Base-by-base conservation (phyloP, 2,797 vertebrate genomes). In the Thaleichthys pacificus region DNA sequence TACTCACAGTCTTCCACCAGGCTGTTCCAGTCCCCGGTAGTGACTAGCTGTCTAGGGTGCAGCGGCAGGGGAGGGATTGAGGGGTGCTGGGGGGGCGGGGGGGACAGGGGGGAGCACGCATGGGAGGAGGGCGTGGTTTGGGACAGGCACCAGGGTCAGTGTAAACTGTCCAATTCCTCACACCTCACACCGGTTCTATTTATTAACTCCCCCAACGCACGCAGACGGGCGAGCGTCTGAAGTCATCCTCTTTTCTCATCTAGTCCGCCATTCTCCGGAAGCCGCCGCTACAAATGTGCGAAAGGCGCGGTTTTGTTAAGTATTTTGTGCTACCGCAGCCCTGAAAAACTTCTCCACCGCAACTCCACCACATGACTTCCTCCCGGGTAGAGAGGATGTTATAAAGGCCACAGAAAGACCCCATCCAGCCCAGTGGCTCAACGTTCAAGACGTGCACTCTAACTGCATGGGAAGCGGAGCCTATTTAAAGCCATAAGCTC, bases 401-500 rank as follows among this genome's bases (percentile, higher is more conserved):
- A 35, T 22, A 71, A 58, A 7, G 70, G 73, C 69, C 66, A 64
- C 24, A 73, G 65, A 61, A 71, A 71, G 67, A 69, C 72, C 72
- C 61, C 75, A 7, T 19, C 17, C 60, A 32, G 32, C 74, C 69
- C 61, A 63, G 56, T 54, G 77, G 81, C 73, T 38, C 67, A 80
- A 84, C 56, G 80, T 86, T 87, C 76, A 79, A 84, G 82, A 76
- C 77, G 73, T 77, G 84, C 76, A 80, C 82, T 87, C 82, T 87
- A 92, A 88, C 83, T 86, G 78, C 86, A 88, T 74, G 89, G 80
- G 88, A 86, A 26, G 83, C 78, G 38, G 3, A 14, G 65, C 85
- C 91, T 93, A 93, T 93, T 93, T 93, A 91, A 91, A 92, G 89
- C 81, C 0, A 51, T 75, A 83, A 82, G 84, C 87, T 86, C 85